A percentile compares a stretch with the other conserved stretches of the same genome.
These are phyloP conservation scores for Rhadinocentrus ornatus DNA, from an alignment of 2,797 vertebrate genomes.

Conservation along the genomic window DNA sequence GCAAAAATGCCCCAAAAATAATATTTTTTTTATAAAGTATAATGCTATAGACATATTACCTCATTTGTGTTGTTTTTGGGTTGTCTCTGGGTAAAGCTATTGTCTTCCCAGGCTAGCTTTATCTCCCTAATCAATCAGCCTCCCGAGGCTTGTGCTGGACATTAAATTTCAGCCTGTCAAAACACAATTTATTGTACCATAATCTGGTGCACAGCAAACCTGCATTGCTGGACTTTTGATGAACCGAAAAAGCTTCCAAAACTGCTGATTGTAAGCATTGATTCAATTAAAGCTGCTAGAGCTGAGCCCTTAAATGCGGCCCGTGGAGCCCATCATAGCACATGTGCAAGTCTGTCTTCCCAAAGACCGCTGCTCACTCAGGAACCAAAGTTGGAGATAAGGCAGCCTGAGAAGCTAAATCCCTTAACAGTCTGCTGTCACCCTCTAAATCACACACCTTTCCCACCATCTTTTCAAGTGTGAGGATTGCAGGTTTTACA, in stretches of 20 bases:
- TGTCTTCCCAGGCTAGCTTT: conserved; percentile 68
- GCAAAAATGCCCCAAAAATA: conserved; percentile 19
- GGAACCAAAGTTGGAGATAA: conserved; percentile 68
- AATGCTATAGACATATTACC: conserved; percentile 14
- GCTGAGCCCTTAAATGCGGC: conserved; percentile 52
- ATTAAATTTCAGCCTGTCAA: conserved; percentile 76
- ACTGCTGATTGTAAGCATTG: conserved; percentile 73
- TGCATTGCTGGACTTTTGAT: conserved; percentile 80
- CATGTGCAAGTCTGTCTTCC: conserved; percentile 40
- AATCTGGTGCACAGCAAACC: conserved; percentile 67
- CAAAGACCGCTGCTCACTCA: conserved; percentile 34
- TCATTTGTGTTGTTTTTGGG: conserved; percentile 38
- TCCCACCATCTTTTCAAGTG: conserved; percentile 54
- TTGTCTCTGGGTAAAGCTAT: conserved; percentile 51
- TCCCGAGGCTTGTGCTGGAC: conserved; percentile 66
- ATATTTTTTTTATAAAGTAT: conserved; percentile 6
- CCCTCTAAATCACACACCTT: conserved; percentile 80
- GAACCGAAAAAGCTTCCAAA: conserved; percentile 71
- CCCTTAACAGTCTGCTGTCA: conserved; percentile 65
- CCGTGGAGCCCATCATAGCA: conserved; percentile 47
- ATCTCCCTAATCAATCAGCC: conserved; percentile 76
- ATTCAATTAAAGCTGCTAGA: conserved; percentile 75
- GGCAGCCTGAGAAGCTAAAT: conserved; percentile 63
- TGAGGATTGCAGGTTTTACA: conserved; percentile 54
- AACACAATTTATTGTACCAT: conserved; percentile 72